Conservation (phyloP, 2,888 invertebrate species). For the Pyrocoelia pectoralis region DNA sequence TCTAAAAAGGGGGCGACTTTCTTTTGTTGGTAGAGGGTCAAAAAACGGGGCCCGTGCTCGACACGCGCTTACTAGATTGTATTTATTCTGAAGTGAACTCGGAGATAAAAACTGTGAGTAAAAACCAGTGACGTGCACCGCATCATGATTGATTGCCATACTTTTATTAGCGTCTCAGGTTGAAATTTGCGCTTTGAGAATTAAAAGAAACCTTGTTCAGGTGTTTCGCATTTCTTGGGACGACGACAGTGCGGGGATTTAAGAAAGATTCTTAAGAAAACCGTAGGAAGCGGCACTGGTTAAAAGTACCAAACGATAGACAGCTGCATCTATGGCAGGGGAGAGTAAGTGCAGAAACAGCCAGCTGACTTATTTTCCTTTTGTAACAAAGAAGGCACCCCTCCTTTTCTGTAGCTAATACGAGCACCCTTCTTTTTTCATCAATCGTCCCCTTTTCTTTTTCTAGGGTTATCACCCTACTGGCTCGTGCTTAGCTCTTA, state of each 20-base stretch:
- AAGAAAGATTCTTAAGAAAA: constrained; percentile 7
- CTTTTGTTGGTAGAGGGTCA: constrained; percentile 58
- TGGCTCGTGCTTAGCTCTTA: constrained; percentile 43
- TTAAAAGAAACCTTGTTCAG: background rate
- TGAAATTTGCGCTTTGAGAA: too few relatives aligned
- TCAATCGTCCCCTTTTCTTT: constrained; percentile 44
- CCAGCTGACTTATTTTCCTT: constrained; percentile 61
- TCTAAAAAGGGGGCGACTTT: constrained; percentile 54
- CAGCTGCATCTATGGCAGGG: constrained; percentile 48
- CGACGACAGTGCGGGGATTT: background rate
- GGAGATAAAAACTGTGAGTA: constrained; percentile 53
- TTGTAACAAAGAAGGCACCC: constrained; percentile 58
- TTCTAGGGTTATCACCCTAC: constrained; percentile 33
- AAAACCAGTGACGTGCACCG: constrained; percentile 49
- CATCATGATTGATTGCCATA: constrained; percentile 6
- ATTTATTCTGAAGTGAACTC: constrained; percentile 52
- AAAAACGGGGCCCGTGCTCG: constrained; percentile 59
- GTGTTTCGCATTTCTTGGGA: background rate
- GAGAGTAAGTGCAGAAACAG: constrained; percentile 45
- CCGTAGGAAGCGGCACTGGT: constrained; percentile 21
- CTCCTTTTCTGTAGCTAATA: constrained; percentile 49
- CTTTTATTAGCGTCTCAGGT: background rate
- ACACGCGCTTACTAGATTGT: constrained; percentile 58
- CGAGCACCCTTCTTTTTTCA: constrained; percentile 48
- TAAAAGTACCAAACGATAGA: constrained; percentile 31